Conservation (phyloP, 1,140 invertebrate genomes). For the Papilio xuthus region DNA sequence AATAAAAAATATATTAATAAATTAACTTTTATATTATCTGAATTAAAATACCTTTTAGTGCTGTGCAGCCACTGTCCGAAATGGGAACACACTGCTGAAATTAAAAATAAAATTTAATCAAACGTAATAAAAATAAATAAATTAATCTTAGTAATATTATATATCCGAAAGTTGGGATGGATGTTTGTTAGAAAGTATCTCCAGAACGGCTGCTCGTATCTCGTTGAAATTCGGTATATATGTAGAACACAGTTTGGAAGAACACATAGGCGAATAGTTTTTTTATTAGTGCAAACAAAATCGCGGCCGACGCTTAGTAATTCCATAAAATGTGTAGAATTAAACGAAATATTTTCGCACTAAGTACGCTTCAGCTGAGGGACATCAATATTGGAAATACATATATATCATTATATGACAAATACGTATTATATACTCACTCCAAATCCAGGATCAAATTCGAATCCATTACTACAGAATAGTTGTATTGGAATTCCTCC, state of each 20-base stretch:
- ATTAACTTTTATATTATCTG: not conserved
- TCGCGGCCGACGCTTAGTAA: too few species aligned
- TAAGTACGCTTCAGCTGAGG: too few species aligned
- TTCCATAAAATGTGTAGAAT: not conserved
- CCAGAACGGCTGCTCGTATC: too few species aligned
- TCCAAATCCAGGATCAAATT: constrained; percentile 37
- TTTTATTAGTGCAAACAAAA: too few species aligned
- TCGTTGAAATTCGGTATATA: too few species aligned
- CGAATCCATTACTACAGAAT: constrained; percentile 40
- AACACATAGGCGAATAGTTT: too few species aligned
- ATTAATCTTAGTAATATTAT: too few species aligned
- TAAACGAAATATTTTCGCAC: not conserved
- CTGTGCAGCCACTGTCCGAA: constrained; percentile 44
- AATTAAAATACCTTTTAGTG: constrained; percentile 5
- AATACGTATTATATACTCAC: constrained; percentile 33
- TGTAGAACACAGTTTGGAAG: too few species aligned
- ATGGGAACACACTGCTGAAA: constrained; percentile 46
- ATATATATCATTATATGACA: not conserved
- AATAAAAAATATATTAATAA: not conserved
- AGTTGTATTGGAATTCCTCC: constrained; percentile 45
- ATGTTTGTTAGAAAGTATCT: too few species aligned
- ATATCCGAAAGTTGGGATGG: too few species aligned
- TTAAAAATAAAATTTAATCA: constrained; percentile 17
- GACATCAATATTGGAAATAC: not conserved
- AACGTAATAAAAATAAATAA: too few species aligned